A percentile compares a stretch with the other conserved stretches of the same genome.
Evolutionary conservation across 2,113 vertebrate genomes (phyloP).

Genomic region (Tichodroma muraria): DNA sequence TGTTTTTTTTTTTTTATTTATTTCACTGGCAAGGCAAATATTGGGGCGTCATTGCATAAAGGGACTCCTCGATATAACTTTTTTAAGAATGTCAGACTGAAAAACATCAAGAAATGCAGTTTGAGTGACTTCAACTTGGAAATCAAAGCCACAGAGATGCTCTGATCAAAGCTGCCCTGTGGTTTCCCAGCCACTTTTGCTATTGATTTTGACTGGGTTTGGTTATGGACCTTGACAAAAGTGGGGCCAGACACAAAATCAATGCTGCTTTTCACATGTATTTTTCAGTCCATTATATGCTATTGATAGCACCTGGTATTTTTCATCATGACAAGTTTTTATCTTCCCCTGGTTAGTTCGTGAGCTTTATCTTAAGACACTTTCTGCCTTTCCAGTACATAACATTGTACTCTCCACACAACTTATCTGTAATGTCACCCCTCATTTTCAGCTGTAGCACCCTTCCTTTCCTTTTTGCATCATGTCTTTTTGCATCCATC

Average conservation of each 20-base stretch:
- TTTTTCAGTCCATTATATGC: not conserved
- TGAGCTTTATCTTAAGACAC: not conserved
- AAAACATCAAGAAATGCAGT: not conserved
- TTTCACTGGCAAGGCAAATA: not conserved
- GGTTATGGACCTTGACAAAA: not conserved
- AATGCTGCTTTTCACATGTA: not conserved
- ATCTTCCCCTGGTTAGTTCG: not conserved
- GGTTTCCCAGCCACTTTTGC: not conserved
- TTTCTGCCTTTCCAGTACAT: not conserved
- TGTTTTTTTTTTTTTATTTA: not conserved
- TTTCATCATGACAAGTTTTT: not conserved
- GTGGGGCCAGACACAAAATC: not conserved
- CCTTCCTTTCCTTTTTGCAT: not conserved
- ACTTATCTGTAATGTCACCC: not conserved
- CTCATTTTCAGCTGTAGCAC: not conserved
- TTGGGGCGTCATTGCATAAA: not conserved
- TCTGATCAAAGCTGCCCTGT: not conserved
- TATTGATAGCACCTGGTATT: not conserved
- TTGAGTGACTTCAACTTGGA: not conserved
- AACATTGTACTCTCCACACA: not conserved
- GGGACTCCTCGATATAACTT: not conserved
- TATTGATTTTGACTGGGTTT: constrained; percentile 15
- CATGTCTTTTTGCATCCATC: not conserved
- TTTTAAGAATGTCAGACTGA: not conserved
- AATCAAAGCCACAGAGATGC: not conserved